Evolutionary conservation across 2,113 vertebrate species (phyloP).

Genomic region (Sphaerodactylus townsendi): DNA sequence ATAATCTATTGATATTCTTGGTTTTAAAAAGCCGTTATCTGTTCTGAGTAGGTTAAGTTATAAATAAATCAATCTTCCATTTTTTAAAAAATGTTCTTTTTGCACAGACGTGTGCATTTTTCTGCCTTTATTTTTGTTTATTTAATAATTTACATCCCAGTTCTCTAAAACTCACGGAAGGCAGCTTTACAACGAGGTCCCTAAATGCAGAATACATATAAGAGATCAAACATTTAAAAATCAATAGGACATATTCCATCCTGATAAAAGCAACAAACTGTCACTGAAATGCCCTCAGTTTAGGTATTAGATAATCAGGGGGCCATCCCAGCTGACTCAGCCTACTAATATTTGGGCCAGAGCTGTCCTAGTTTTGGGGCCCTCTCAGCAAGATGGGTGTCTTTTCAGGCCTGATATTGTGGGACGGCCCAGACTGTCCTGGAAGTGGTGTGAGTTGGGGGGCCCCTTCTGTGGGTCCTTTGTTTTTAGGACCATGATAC

Average conservation of each 20-base stretch:
- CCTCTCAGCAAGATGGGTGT: not conserved
- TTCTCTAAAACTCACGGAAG: not conserved
- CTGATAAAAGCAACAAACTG: not conserved
- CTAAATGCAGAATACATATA: not conserved
- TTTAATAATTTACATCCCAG: not conserved
- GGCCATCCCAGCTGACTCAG: not conserved
- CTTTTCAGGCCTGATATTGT: too few relatives aligned
- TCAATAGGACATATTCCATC: not conserved
- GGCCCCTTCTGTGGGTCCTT: too few relatives aligned
- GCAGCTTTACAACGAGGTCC: not conserved
- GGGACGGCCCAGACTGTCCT: too few relatives aligned
- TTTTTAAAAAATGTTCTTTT: not conserved
- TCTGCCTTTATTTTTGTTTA: not conserved
- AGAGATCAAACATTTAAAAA: not conserved
- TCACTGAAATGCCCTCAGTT: not conserved
- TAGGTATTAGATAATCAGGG: not conserved
- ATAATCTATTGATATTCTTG: conserved; percentile 19
- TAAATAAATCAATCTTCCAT: not conserved
- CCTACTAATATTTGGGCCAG: not conserved
- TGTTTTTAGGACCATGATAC: too few relatives aligned
- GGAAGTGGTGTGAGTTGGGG: too few relatives aligned
- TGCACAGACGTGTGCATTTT: not conserved
- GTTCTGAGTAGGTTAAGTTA: not conserved
- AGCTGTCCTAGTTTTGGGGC: not conserved
- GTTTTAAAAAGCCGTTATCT: conserved; percentile 8